A percentile compares a stretch with the other conserved stretches of the same genome.
phyloP scores from a whole-genome alignment of 2,888 invertebrate species.

The Coelopa pilipes region DNA sequence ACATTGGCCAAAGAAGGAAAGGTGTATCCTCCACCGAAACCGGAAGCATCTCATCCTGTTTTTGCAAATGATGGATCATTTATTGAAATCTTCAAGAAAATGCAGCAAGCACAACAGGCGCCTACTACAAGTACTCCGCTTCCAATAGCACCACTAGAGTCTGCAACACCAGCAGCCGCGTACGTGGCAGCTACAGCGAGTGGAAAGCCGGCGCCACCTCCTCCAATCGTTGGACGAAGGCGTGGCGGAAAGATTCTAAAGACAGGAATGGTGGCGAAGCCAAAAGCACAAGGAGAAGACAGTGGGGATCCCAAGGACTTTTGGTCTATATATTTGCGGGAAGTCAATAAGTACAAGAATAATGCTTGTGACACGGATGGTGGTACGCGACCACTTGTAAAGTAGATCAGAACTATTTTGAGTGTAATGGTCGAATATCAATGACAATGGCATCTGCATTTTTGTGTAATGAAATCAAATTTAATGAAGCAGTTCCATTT shows the following conservation, averaged over 20 bases:
- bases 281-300: slow-evolving; percentile 73
- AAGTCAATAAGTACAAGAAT: slow-evolving; percentile 92
- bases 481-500: slow-evolving; percentile 36
- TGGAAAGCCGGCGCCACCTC: slow-evolving; percentile 65
- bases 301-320: slow-evolving; percentile 79
- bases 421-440: slow-evolving; percentile 12
- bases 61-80: slow-evolving; percentile 86
- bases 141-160: slow-evolving; percentile 46
- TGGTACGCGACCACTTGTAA: slow-evolving; percentile 90
- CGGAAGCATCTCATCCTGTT: slow-evolving; percentile 70
- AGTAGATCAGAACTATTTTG: slow-evolving; percentile 69
- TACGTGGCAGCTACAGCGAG: slow-evolving; percentile 55
- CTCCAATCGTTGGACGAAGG: slow-evolving; percentile 80
- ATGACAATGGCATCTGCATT: no score
- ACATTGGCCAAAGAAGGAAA: slow-evolving; percentile 65
- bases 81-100: slow-evolving; percentile 90
- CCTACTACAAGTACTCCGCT: slow-evolving; percentile 36
- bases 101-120: slow-evolving; percentile 70
- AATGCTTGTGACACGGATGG: slow-evolving; percentile 92
- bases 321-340: slow-evolving; percentile 93
- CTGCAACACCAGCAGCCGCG: slow-evolving; percentile 50
- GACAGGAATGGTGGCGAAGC: slow-evolving; percentile 90
- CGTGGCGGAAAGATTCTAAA: slow-evolving; percentile 88
- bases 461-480: background rate
- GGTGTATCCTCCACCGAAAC: slow-evolving; percentile 71